Evolutionary conservation across 2,888 invertebrate species (phyloP).

Genomic region (Scaptomyza cyrtandrae): DNA sequence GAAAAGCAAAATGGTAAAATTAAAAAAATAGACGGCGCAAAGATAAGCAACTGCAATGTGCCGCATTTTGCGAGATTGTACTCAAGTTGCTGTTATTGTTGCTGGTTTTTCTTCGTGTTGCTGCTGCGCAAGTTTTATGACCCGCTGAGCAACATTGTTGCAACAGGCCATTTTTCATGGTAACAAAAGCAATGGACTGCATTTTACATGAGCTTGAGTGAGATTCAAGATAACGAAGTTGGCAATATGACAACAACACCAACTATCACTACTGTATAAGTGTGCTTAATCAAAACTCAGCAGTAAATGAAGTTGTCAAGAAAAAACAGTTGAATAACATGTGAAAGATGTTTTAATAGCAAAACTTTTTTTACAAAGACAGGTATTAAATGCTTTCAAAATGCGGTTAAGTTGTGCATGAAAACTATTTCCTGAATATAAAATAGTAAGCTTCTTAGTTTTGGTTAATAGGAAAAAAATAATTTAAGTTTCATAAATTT

Average conservation of each 20-base stretch:
- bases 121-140: constrained; percentile 64
- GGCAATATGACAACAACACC: constrained; percentile 3
- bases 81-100: constrained; percentile 14
- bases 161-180: constrained; percentile 69
- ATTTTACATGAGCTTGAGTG: constrained; percentile 19
- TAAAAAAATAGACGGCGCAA: constrained; percentile 65
- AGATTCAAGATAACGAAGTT: constrained; percentile 3
- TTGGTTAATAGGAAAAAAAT: too few species aligned
- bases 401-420: too few species aligned
- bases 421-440: too few species aligned
- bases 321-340: not conserved
- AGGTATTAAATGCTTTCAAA: too few species aligned
- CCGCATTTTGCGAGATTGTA: constrained; percentile 47
- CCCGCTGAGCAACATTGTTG: constrained; percentile 62
- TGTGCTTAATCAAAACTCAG: constrained; percentile 27
- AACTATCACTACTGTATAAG: not conserved
- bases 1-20: constrained; percentile 47
- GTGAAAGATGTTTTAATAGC: not conserved
- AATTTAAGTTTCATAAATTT: too few species aligned
- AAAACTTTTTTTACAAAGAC: not conserved
- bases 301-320: constrained; percentile 1
- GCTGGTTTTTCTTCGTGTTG: constrained; percentile 17
- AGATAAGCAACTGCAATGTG: constrained; percentile 73
- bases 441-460: too few species aligned
- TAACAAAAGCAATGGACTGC: constrained; percentile 54